These are phyloP conservation scores for Elymnias hypermnestra DNA, from an alignment of 1,140 invertebrate species.

Conservation along the genomic window DNA sequence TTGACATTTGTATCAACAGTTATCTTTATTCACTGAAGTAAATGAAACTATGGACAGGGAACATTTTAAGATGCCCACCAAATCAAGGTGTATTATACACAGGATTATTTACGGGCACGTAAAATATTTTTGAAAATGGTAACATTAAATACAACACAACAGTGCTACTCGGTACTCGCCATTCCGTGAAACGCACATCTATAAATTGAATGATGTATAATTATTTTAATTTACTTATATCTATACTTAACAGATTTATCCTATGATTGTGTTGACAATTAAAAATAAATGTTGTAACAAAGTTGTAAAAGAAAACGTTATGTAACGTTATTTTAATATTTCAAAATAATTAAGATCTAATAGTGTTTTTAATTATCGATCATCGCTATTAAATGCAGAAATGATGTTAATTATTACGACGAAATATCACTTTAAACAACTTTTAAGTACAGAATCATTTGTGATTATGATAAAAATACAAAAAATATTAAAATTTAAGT, in stretches of 20 bases:
- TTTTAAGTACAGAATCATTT: background rate
- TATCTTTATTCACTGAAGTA: too few species aligned
- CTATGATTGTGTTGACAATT: conserved; percentile 16
- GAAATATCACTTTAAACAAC: background rate
- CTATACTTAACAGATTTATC: conserved; percentile 17
- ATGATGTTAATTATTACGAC: background rate
- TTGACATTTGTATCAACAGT: too few species aligned
- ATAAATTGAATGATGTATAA: conserved; percentile 25
- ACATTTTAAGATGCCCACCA: too few species aligned
- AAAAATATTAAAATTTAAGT: too few species aligned
- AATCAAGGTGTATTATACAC: too few species aligned
- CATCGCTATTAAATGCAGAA: background rate
- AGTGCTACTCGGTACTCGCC: conserved; percentile 47
- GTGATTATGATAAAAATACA: too few species aligned
- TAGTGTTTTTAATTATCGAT: conserved; percentile 1
- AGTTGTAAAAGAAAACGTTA: conserved; percentile 13
- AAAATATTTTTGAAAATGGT: conserved; percentile 12
- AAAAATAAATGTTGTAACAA: conserved; percentile 20
- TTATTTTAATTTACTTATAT: conserved; percentile 18
- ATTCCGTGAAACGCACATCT: conserved; percentile 24
- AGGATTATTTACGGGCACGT: background rate
- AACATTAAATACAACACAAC: conserved; percentile 25
- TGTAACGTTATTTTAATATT: conserved; percentile 1
- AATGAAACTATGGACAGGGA: too few species aligned
- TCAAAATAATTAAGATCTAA: conserved; percentile 5